These are phyloP conservation scores for Hermaeophaga mercurialis DNA, from an alignment of 2,888 invertebrate species.

Conservation along the genomic window DNA sequence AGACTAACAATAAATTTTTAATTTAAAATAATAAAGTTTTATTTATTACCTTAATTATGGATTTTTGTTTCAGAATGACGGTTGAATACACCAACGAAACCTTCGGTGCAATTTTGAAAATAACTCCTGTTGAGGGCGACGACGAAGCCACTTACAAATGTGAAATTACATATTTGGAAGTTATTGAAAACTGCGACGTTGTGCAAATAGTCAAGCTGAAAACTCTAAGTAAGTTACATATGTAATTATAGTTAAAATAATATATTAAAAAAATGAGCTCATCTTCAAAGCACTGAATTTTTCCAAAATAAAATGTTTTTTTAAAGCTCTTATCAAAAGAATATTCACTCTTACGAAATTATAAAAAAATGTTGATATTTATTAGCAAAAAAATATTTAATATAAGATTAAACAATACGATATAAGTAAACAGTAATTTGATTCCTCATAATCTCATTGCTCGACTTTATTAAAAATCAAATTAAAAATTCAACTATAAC, in stretches of 20 bases:
- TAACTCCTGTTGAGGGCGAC: slow-evolving; percentile 68
- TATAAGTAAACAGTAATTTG: too few species aligned
- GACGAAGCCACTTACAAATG: slow-evolving; percentile 84
- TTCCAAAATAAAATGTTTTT: too few species aligned
- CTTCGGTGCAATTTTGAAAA: slow-evolving; percentile 70
- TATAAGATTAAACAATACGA: too few species aligned
- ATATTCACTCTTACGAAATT: too few species aligned
- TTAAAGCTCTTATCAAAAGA: too few species aligned
- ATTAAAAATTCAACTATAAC: slow-evolving; percentile 23
- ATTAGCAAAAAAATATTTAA: too few species aligned
- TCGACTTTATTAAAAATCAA: slow-evolving; percentile 22
- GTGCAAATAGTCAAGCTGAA: slow-evolving; percentile 80
- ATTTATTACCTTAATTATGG: too few species aligned
- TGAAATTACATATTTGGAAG: slow-evolving; percentile 81
- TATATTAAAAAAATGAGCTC: not conserved
- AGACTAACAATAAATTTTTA: too few species aligned
- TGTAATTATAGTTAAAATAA: not conserved
- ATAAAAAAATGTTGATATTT: too few species aligned
- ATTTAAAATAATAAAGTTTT: too few species aligned
- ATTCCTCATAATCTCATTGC: not conserved
- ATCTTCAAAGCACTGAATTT: too few species aligned
- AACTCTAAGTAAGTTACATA: slow-evolving; percentile 77
- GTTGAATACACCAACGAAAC: slow-evolving; percentile 68
- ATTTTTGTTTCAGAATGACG: slow-evolving; percentile 66
- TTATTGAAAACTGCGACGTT: slow-evolving; percentile 78